Percentiles rank a stretch among this genome's conserved stretches.
These are phyloP conservation scores for Clarias magur DNA, from an alignment of 2,113 vertebrate genomes.

Conservation along the genomic window DNA sequence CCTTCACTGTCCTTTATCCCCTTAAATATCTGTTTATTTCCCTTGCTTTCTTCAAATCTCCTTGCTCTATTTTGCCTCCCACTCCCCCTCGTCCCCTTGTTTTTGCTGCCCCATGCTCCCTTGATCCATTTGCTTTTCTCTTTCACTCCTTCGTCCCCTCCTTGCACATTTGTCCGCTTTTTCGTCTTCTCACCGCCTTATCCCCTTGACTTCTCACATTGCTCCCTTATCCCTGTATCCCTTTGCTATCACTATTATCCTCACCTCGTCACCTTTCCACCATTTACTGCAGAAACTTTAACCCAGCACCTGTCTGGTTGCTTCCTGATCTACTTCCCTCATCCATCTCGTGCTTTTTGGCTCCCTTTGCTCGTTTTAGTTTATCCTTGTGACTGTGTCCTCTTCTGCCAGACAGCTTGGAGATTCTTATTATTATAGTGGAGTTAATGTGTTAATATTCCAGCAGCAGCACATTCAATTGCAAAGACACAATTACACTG, in stretches of 20 bases:
- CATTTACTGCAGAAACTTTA: not conserved
- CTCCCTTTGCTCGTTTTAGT: not conserved
- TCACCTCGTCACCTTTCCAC: not conserved
- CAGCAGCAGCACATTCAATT: not conserved
- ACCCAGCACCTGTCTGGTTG: not conserved
- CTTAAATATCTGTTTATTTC: constrained; percentile 3
- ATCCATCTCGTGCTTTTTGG: not conserved
- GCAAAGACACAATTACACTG: not conserved
- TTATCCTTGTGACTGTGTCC: not conserved
- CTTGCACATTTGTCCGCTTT: not conserved
- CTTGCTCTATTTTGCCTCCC: not conserved
- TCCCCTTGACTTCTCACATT: not conserved
- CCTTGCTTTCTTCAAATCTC: constrained; percentile 8
- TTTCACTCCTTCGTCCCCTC: not conserved
- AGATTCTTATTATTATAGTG: not conserved
- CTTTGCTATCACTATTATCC: not conserved
- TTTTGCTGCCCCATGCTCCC: not conserved
- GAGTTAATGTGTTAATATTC: constrained; percentile 12
- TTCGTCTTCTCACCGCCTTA: not conserved
- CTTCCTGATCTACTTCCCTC: not conserved
- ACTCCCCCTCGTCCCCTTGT: not conserved
- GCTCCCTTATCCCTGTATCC: no score
- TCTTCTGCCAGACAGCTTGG: not conserved
- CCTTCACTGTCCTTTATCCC: not conserved
- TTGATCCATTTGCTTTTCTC: not conserved